These are phyloP conservation scores for Ormia ochracea DNA, from an alignment of 2,888 invertebrate genomes.

Conservation along the genomic window DNA sequence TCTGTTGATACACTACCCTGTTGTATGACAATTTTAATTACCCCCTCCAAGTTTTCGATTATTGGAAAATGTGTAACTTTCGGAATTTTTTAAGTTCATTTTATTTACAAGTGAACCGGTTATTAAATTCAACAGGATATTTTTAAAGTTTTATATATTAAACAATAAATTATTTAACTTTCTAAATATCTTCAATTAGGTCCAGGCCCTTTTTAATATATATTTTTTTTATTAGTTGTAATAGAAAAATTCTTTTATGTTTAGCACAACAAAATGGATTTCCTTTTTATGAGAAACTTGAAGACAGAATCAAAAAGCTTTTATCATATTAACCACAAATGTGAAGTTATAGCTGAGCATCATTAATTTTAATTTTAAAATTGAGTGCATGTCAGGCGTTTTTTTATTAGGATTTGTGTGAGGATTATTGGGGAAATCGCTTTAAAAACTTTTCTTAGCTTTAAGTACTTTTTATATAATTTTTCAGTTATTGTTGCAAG, in stretches of 20 bases:
- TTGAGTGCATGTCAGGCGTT: neutral
- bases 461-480: conserved; percentile 22
- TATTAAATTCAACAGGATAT: too few species aligned
- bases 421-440: conserved; percentile 4
- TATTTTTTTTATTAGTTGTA: too few species aligned
- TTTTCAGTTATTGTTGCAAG: conserved; percentile 43
- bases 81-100: too few species aligned
- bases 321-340: conserved; percentile 39
- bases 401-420: neutral
- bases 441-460: conserved; percentile 34
- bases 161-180: too few species aligned
- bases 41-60: too few species aligned
- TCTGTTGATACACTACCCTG: too few species aligned
- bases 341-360: conserved; percentile 36
- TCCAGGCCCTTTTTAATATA: too few species aligned
- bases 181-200: too few species aligned
- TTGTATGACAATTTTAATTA: too few species aligned
- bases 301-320: conserved; percentile 9
- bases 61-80: too few species aligned
- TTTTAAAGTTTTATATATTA: too few species aligned
- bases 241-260: neutral
- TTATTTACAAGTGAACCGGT: too few species aligned
- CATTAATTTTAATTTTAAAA: conserved; percentile 43
- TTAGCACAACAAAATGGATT: neutral
- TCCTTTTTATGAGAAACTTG: neutral